Evolutionary conservation across 2,888 invertebrate genomes (phyloP), one percentile per base, ranked within the genome.

Genomic region (Dione vanillae): DNA sequence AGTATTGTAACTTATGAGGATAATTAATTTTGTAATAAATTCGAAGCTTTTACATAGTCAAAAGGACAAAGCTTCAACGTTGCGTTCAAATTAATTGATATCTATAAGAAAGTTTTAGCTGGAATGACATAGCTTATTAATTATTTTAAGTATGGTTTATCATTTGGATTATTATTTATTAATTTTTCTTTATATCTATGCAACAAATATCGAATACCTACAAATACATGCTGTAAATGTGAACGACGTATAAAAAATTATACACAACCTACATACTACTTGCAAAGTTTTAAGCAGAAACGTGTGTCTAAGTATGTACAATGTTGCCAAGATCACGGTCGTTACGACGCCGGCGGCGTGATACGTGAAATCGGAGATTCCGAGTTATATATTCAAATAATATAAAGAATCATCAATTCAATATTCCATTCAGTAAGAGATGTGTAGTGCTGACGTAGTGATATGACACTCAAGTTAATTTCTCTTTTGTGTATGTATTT

Each of bases 221-320:
- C 9, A 16, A 14, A 35, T n/a, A n/a, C n/a, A n/a, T n/a, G 9
- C 35, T 52, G 16, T 12, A 12, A 19, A 19, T 40, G 9, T 47
- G 8, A 58, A 45, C 1, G 9, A 27, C 11, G 5, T 27, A 35
- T 35, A 19, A 47, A 47, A 11, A 35, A 35, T 62, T 47, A 35
- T 16, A 47, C 16, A 16, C n/a, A 37, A 47, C 35, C 35, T 35
- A 45, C 35, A 54, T 52, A 52, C 16, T 45, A 14, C 52, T 20
- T 51, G 62, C 65, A 67, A 58, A 67, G 35, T n/a, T 35, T 54
- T 54, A 9, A 54, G 10, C 54, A 35, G 8, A 52, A 27, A 20
- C 52, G 27, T 52, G 2, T 52, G 14, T 52, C n/a, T 54, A 35
- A 54, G n/a, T n/a, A n/a, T n/a, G n/a, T 35, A 14, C 52, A 54